Evolutionary conservation across 2,888 invertebrate species (phyloP).

Genomic region (Cantharis rustica): DNA sequence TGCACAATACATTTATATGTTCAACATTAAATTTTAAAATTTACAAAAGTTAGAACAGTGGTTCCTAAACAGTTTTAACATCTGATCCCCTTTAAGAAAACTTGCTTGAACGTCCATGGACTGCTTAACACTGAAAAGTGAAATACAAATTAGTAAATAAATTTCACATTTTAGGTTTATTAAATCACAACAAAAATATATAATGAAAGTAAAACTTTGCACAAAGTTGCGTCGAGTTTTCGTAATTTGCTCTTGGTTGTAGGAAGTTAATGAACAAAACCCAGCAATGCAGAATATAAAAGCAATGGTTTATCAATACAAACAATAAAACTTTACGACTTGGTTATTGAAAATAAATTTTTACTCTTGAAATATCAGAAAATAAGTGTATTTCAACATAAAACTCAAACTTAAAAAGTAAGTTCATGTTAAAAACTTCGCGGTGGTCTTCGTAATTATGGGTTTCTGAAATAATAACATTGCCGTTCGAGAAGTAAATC

Average conservation of each 20-base stretch:
- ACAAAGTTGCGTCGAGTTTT: background rate
- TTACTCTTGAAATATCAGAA: background rate
- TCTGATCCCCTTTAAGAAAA: background rate
- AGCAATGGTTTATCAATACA: background rate
- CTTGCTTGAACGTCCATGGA: background rate
- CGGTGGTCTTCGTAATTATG: conserved; percentile 55
- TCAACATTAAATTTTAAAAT: too few relatives aligned
- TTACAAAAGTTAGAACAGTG: too few relatives aligned
- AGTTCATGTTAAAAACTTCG: conserved; percentile 43
- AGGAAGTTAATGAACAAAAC: background rate
- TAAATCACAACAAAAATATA: background rate
- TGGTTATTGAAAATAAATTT: background rate
- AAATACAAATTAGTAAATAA: background rate
- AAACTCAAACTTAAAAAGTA: background rate
- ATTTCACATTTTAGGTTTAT: background rate
- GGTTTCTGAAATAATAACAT: conserved; percentile 54
- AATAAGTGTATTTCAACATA: background rate
- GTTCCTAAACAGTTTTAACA: background rate
- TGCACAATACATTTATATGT: too few relatives aligned
- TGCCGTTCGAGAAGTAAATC: conserved; percentile 53
- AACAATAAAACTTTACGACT: background rate
- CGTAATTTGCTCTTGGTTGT: background rate
- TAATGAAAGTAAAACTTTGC: background rate
- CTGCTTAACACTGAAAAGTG: background rate
- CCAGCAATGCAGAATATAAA: background rate